Percentiles rank a stretch among this genome's conserved stretches.
phyloP scores from a whole-genome alignment of 37 sponge, comb jelly and placozoan genomes.

The Cliona cf. orientalis region DNA sequence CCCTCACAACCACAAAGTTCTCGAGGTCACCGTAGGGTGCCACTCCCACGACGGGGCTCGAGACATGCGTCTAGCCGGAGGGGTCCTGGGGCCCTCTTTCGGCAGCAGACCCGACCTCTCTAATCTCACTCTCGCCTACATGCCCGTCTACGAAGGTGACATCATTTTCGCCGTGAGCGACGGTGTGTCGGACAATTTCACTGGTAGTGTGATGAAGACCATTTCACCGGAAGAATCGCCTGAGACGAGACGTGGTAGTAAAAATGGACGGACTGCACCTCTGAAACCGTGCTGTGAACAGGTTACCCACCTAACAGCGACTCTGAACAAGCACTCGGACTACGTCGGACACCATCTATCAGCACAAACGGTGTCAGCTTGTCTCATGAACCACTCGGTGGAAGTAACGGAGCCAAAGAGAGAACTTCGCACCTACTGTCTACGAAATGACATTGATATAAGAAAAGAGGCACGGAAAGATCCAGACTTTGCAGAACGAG shows the following conservation, averaged over 20 bases:
- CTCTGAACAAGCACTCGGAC: constrained; percentile 49
- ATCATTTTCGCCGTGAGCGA: constrained; percentile 77
- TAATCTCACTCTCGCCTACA: constrained; percentile 70
- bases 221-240: not conserved
- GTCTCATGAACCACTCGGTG: constrained; percentile 55
- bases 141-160: constrained; percentile 62
- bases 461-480: constrained; percentile 6
- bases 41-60: constrained; percentile 49
- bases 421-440: constrained; percentile 14
- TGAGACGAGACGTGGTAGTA: not conserved
- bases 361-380: constrained; percentile 77
- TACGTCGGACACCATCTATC: constrained; percentile 42
- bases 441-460: constrained; percentile 21
- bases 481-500: constrained; percentile 64
- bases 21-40: constrained; percentile 62
- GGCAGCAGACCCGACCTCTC: constrained; percentile 78
- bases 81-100: constrained; percentile 76
- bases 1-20: constrained; percentile 49
- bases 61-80: constrained; percentile 69
- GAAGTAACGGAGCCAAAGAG: constrained; percentile 71
- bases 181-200: constrained; percentile 88
- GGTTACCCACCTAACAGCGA: constrained; percentile 27
- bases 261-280: not conserved
- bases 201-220: constrained; percentile 40
- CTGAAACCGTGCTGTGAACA: constrained; percentile 40